Conservation (phyloP, 2,797 vertebrate species). For the Glyptemys insculpta region DNA sequence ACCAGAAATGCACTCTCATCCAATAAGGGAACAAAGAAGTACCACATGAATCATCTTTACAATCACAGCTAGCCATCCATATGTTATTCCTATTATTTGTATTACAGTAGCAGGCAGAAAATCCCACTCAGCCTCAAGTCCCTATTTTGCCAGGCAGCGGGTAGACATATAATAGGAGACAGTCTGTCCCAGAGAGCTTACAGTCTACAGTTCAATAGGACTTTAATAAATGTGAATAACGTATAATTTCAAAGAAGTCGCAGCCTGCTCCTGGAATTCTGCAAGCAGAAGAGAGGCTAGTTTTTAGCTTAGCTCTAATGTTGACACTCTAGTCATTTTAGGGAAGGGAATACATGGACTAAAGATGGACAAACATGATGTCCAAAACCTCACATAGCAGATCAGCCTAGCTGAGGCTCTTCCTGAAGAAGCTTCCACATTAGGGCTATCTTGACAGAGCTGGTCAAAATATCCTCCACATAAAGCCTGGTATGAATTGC, state of each 20-base stretch:
- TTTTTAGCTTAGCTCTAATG: background rate
- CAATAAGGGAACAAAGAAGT: background rate
- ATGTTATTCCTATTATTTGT: background rate
- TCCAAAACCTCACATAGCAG: background rate
- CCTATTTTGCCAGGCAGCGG: background rate
- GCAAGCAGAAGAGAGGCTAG: background rate
- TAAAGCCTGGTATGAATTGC: background rate
- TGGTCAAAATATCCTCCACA: background rate
- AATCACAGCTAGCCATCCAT: background rate
- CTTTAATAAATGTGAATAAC: background rate
- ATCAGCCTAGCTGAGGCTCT: background rate
- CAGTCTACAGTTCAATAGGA: background rate
- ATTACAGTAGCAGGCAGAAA: background rate
- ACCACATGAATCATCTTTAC: background rate
- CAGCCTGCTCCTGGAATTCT: background rate
- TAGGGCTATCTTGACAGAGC: background rate
- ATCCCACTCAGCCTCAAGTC: background rate
- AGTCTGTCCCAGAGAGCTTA: background rate
- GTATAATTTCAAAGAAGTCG: background rate
- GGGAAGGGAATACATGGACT: background rate
- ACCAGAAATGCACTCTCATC: background rate
- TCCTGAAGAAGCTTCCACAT: background rate
- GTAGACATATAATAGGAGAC: background rate
- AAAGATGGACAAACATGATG: background rate
- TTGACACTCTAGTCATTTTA: background rate